Conservation (phyloP, 2,797 vertebrate genomes). For the Ciconia nigra region DNA sequence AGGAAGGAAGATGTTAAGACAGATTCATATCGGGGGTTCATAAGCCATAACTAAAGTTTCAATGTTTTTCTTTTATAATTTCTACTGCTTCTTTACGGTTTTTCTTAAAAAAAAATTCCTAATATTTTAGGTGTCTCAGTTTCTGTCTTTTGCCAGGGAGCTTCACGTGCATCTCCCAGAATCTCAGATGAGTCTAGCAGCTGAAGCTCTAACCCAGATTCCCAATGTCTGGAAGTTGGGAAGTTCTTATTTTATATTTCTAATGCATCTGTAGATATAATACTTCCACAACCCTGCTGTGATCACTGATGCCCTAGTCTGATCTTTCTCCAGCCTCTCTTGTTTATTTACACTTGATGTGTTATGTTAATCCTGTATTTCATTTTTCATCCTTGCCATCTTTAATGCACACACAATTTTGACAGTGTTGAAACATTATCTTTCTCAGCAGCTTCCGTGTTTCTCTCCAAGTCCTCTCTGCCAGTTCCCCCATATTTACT, state of each 20-base stretch:
- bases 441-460: neutral
- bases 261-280: neutral
- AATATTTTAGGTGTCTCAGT: neutral
- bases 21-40: neutral
- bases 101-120: neutral
- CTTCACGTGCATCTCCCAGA: neutral
- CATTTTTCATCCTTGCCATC: neutral
- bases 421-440: neutral
- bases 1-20: neutral
- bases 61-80: neutral
- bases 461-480: neutral
- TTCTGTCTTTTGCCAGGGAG: neutral
- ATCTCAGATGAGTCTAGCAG: neutral
- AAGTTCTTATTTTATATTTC: neutral
- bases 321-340: neutral
- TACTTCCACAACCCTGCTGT: neutral
- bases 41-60: neutral
- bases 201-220: neutral
- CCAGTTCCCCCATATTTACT: neutral
- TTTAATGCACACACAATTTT: neutral
- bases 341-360: neutral
- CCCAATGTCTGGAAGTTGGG: neutral
- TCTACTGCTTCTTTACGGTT: neutral
- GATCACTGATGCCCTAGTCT: neutral
- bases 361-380: neutral